A percentile compares a stretch with the other conserved stretches of the same genome.
These are phyloP conservation scores for Stichodactyla mertensii DNA, from an alignment of 64 coral and sea anemone genomes.

Conservation along the genomic window DNA sequence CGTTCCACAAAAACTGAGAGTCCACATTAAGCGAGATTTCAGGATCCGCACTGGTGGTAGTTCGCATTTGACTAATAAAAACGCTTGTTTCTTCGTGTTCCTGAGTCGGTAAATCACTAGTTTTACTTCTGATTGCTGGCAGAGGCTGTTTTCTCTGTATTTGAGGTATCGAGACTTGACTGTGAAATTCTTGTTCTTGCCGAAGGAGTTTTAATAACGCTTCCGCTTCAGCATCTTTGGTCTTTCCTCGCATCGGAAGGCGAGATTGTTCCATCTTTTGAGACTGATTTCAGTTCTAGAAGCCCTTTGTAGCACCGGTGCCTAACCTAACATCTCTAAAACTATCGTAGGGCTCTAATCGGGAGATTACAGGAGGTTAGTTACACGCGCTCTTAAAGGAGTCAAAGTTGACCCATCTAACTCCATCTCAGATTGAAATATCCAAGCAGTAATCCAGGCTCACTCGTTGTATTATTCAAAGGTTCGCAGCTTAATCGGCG, in stretches of 20 bases:
- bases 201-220: constrained; percentile 79
- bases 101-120: not conserved
- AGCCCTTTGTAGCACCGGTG: not conserved
- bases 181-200: constrained; percentile 59
- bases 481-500: not conserved
- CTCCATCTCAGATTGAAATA: constrained; percentile 13
- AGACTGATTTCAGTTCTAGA: not conserved
- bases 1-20: constrained; percentile 57
- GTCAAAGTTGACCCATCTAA: constrained; percentile 14
- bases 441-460: not conserved
- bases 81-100: constrained; percentile 11
- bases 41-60: not conserved
- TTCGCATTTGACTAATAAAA: constrained; percentile 39
- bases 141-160: constrained; percentile 77
- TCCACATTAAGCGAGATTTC: constrained; percentile 32
- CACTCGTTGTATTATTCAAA: not conserved
- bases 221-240: constrained; percentile 82
- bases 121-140: constrained; percentile 59
- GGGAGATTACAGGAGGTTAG: not conserved
- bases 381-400: constrained; percentile 1
- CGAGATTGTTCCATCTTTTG: constrained; percentile 55
- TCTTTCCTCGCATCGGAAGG: constrained; percentile 84
- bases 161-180: constrained; percentile 56
- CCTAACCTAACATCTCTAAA: not conserved
- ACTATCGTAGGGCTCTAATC: not conserved